A percentile compares a stretch with the other conserved stretches of the same genome.
These are phyloP conservation scores for Phoebastria nigripes DNA, from an alignment of 2,797 vertebrate species.

Conservation along the genomic window DNA sequence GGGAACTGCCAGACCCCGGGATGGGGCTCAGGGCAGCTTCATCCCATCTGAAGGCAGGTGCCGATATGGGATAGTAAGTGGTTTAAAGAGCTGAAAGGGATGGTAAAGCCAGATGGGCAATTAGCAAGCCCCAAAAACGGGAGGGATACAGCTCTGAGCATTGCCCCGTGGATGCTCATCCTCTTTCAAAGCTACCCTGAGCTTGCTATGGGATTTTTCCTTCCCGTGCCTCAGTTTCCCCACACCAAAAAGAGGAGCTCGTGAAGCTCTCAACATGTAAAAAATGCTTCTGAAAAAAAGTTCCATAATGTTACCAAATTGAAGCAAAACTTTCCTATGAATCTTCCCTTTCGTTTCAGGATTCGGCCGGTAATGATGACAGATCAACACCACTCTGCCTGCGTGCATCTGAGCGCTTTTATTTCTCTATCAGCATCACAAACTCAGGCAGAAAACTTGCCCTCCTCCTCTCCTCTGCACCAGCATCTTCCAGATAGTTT, in stretches of 20 bases:
- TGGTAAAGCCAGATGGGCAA: background rate
- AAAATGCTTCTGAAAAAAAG: too few relatives aligned
- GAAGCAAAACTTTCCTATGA: background rate
- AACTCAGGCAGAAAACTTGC: background rate
- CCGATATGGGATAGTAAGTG: rapidly evolving
- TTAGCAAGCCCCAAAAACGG: background rate
- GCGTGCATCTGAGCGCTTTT: rapidly evolving
- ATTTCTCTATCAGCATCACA: background rate
- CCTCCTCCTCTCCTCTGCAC: background rate
- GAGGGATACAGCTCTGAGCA: background rate
- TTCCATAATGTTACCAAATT: rapidly evolving
- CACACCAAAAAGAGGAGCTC: rapidly evolving
- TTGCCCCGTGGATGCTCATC: background rate
- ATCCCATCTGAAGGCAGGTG: background rate
- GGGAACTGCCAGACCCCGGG: background rate
- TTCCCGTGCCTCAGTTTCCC: background rate
- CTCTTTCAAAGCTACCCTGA: background rate
- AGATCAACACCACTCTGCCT: background rate
- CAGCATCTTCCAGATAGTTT: background rate
- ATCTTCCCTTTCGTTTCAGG: background rate
- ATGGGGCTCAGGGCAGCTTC: background rate
- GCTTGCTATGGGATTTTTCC: background rate
- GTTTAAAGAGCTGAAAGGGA: background rate
- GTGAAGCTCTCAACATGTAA: background rate
- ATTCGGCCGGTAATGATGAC: rapidly evolving